Percentiles rank a stretch among this genome's conserved stretches.
phyloP scores from a whole-genome alignment of 2,113 vertebrate species.

The Motacilla alba region DNA sequence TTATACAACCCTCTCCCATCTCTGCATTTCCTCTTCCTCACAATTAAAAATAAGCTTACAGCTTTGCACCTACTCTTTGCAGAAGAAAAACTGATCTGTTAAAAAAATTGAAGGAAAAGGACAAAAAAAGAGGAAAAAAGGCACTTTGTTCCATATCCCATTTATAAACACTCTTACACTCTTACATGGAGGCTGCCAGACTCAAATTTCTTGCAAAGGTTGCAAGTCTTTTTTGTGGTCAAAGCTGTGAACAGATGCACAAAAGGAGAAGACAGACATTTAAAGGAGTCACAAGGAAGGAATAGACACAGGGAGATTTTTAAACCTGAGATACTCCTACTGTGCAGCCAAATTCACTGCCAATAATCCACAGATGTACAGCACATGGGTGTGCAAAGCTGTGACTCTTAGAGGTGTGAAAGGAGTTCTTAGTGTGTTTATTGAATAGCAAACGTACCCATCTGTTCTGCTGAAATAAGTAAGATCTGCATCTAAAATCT shows the following conservation, averaged over 20 bases:
- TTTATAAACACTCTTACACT: neutral
- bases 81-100: neutral
- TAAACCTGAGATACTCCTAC: conserved; percentile 54
- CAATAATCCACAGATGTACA: conserved; percentile 57
- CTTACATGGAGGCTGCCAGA: neutral
- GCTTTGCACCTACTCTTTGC: neutral
- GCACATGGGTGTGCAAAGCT: conserved; percentile 58
- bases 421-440: conserved; percentile 52
- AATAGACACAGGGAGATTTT: conserved; percentile 27
- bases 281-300: neutral
- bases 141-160: neutral
- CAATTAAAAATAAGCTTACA: neutral
- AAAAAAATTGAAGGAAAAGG: neutral
- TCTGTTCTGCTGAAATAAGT: conserved; percentile 45
- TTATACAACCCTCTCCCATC: neutral
- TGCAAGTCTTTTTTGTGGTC: conserved; percentile 37
- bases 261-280: conserved; percentile 32
- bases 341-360: conserved; percentile 45
- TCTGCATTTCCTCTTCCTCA: neutral
- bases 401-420: conserved; percentile 61
- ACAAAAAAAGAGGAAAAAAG: neutral
- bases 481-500: conserved; percentile 6
- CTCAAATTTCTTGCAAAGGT: conserved; percentile 7
- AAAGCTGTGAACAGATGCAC: conserved; percentile 53
- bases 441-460: conserved; percentile 39